Base-by-base conservation (phyloP, 2,888 invertebrate genomes). In the Noctua fimbriata region DNA sequence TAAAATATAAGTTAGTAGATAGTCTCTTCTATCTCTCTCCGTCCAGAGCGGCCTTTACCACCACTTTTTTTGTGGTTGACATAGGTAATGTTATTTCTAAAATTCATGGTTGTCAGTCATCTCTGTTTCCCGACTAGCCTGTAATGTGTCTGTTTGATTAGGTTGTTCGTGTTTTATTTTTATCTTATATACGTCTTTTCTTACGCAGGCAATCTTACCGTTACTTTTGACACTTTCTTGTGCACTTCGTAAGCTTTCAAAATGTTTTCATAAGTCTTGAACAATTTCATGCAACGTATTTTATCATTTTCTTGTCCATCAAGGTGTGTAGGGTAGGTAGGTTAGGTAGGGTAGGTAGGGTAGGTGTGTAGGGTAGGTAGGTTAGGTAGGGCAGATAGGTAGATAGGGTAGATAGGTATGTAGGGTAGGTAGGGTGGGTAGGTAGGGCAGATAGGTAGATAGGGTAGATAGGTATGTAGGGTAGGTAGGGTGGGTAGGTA, bases 211-310 rank as follows among this genome's bases (percentile, higher is more conserved):
- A 36, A 41, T 75, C 69, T 82, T 70, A 81, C 81, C 58, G 66
- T 44, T 2, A 66, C 47, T 49, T 82, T 55, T 2, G 47, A 81
- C 12, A 82, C 67, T 18, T 70, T 74, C 49, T 79, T 76, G 24
- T 72, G 81, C 6, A 88, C 32, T 32, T 71, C 60, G 28, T 78
- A 84, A 28, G 85, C 69, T 18, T 85, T 58, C 16, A 84, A 36
- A 69, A 88, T 82, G 47, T 76, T 72, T 36, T 66, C 18, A n/a
- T 80, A 86, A 18, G 41, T 52, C 0, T 47, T 32, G 36, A 76
- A 60, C 28, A 81, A 52, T 32, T 76, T 71, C 1, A 10, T 0
- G 28, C 58, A 81, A 24, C 2, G 70, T 41, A 73, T 44, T 76
- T 24, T 28, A 21, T 75, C 36, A 36, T 76, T 70, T 12, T 60